A percentile compares a stretch with the other conserved stretches of the same genome.
Evolutionary conservation across 1,140 invertebrate genomes (phyloP).

Genomic region (Musca vetustissima): DNA sequence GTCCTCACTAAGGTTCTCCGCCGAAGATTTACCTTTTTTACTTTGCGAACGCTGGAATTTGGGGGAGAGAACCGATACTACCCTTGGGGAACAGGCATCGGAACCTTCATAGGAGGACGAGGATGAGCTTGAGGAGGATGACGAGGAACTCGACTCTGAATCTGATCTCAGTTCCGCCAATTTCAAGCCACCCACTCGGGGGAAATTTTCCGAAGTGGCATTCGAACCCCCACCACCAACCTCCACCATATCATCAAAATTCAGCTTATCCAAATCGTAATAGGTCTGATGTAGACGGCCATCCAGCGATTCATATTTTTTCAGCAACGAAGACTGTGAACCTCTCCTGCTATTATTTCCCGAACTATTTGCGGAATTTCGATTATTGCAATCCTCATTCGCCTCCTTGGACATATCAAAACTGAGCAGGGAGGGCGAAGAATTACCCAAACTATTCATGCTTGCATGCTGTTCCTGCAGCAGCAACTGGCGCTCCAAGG

Average conservation of each 20-base stretch:
- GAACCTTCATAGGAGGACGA: constrained; percentile 34
- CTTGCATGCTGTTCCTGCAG: constrained; percentile 47
- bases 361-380: constrained; percentile 43
- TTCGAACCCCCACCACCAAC: no score
- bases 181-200: not conserved
- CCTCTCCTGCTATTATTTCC: constrained; percentile 41
- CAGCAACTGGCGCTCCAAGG: constrained; percentile 57
- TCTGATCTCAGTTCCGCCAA: constrained; percentile 40
- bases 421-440: constrained; percentile 56
- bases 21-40: constrained; percentile 61
- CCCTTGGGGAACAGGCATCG: not conserved
- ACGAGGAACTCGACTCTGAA: no score
- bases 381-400: constrained; percentile 4
- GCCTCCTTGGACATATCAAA: constrained; percentile 53
- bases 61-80: not conserved
- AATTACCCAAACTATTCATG: constrained; percentile 44
- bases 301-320: constrained; percentile 48
- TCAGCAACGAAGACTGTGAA: constrained; percentile 34
- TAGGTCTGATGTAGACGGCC: constrained; percentile 51
- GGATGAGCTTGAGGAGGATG: constrained; percentile 23
- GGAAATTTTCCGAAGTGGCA: not conserved
- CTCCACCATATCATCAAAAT: constrained; percentile 34
- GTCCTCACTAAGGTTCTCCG: constrained; percentile 74
- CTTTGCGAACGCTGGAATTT: constrained; percentile 34
- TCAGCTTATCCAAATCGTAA: constrained; percentile 50